Evolutionary conservation across 2,113 vertebrate species (phyloP).

Genomic region (Ictalurus punctatus): DNA sequence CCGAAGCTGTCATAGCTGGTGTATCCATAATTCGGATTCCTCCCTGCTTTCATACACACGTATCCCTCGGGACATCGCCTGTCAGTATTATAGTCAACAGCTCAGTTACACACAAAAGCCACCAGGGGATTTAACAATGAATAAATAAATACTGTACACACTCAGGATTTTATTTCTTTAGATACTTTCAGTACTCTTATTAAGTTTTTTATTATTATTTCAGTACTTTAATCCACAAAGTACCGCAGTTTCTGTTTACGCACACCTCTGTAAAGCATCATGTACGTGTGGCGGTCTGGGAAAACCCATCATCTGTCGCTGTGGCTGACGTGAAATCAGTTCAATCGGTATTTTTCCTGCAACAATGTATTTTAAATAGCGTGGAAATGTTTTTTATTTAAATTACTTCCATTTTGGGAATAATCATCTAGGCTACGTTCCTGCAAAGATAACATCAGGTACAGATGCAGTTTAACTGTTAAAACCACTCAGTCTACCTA

Average conservation of each 20-base stretch:
- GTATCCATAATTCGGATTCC: conserved; percentile 93
- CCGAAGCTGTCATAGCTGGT: conserved; percentile 91
- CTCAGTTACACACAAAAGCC: neutral
- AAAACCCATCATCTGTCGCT: neutral
- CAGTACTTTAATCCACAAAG: neutral
- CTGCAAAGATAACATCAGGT: no score
- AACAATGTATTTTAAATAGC: neutral
- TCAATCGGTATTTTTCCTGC: no score
- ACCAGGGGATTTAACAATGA: neutral
- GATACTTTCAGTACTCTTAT: neutral
- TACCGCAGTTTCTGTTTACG: neutral
- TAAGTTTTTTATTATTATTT: neutral
- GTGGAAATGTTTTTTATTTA: neutral
- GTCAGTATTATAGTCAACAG: conserved; percentile 35
- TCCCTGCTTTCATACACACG: conserved; percentile 82
- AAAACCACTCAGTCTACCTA: no score
- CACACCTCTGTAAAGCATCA: neutral
- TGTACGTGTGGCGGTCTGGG: neutral
- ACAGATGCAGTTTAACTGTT: no score
- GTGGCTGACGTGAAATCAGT: neutral
- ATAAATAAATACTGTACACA: neutral
- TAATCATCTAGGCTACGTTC: no score
- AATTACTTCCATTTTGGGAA: no score
- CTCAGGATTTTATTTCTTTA: neutral
- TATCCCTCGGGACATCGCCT: conserved; percentile 88